Conservation (phyloP, 2,797 vertebrate species). For the Euphonia xanthogaster region DNA sequence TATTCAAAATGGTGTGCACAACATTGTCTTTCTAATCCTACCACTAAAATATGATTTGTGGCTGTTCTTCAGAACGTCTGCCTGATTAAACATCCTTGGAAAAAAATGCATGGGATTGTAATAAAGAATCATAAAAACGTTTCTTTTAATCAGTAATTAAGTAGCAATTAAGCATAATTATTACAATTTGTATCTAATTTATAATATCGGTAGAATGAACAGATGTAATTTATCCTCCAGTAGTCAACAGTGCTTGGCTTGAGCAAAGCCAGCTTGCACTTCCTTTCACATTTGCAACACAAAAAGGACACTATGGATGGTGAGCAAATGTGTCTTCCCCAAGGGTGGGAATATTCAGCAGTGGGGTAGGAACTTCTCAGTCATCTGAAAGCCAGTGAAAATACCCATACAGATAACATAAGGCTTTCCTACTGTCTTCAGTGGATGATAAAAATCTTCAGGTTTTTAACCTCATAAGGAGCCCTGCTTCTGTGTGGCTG, state of each 20-base stretch:
- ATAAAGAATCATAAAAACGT: slow-evolving; percentile 32
- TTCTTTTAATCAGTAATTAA: slow-evolving; percentile 63
- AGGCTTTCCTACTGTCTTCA: neutral
- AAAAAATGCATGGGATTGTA: slow-evolving; percentile 19
- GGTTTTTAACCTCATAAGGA: neutral
- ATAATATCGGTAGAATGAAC: slow-evolving; percentile 21
- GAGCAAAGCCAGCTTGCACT: neutral
- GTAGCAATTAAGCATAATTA: slow-evolving; percentile 57
- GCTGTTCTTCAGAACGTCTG: slow-evolving; percentile 18
- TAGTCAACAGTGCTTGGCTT: neutral
- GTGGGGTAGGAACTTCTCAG: neutral
- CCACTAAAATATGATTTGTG: slow-evolving; percentile 18
- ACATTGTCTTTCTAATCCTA: neutral
- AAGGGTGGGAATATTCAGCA: neutral
- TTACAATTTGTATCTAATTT: slow-evolving; percentile 57
- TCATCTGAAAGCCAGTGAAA: neutral
- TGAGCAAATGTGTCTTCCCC: neutral
- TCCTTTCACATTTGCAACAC: neutral
- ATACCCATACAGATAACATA: neutral
- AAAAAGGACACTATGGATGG: neutral
- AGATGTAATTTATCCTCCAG: slow-evolving; percentile 23
- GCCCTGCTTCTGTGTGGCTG: neutral
- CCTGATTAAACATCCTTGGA: slow-evolving; percentile 37
- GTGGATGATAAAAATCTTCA: neutral
- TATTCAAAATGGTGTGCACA: neutral